Conservation (phyloP, 2,113 vertebrate species). For the Gallinago paraguaiae region DNA sequence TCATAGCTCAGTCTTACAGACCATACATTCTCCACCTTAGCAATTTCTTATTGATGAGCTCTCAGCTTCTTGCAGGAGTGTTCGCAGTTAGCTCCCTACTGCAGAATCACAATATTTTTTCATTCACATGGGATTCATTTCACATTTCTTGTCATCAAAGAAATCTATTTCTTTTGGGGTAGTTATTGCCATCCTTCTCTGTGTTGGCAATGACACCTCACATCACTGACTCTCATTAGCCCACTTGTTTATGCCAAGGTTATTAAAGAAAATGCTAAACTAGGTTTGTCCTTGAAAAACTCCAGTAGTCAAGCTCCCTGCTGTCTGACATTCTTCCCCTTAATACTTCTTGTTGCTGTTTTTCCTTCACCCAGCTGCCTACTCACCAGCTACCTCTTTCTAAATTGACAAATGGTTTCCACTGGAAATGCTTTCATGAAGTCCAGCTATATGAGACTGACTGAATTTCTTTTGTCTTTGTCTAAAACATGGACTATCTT, state of each 20-base stretch:
- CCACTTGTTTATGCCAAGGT: neutral
- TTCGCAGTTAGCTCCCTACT: neutral
- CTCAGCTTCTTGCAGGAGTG: neutral
- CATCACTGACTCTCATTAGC: neutral
- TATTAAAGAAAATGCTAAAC: slow-evolving; percentile 13
- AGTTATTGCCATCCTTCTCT: neutral
- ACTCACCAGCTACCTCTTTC: neutral
- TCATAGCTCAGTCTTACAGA: neutral
- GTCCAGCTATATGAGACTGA: neutral
- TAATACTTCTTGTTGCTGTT: neutral
- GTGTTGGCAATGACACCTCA: neutral
- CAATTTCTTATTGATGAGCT: slow-evolving; percentile 29
- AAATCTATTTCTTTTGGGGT: neutral
- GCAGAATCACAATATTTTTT: neutral
- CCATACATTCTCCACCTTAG: neutral
- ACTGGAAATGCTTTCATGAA: neutral
- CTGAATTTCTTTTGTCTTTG: neutral
- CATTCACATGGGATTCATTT: neutral
- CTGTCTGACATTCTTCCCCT: neutral
- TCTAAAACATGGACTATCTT: neutral
- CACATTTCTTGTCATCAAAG: neutral
- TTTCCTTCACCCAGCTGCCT: neutral
- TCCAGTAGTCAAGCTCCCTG: neutral
- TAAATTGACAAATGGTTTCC: neutral
- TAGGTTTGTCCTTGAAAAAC: neutral